A percentile compares a stretch with the other conserved stretches of the same genome.
Conservation (phyloP, 2,797 vertebrate species). For the Parauchenoglanis punctatus region DNA sequence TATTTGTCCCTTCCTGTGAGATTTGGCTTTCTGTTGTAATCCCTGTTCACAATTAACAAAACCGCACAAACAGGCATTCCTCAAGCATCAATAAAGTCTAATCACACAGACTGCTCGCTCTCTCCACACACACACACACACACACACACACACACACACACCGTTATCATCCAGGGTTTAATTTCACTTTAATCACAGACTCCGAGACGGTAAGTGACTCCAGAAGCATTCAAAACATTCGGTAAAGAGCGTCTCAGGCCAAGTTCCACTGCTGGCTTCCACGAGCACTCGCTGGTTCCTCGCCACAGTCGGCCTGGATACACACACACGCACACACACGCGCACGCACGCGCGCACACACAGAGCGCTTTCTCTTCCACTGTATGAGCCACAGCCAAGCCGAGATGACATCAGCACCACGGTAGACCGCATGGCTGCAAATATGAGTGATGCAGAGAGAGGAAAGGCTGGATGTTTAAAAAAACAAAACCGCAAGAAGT, state of each 20-base stretch:
- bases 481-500: neutral
- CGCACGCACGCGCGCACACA: neutral
- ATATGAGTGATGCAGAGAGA: neutral
- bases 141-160: slow-evolving; percentile 12
- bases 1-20: neutral
- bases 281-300: neutral
- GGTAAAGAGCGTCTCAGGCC: slow-evolving; percentile 23
- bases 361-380: neutral
- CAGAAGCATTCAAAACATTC: slow-evolving; percentile 32
- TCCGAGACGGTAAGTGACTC: slow-evolving; percentile 20
- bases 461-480: neutral
- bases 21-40: slow-evolving; percentile 23
- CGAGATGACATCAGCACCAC: slow-evolving; percentile 21
- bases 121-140: slow-evolving; percentile 10
- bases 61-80: neutral
- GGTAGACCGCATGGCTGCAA: neutral
- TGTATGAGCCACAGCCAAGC: neutral
- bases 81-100: neutral
- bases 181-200: slow-evolving; percentile 30
- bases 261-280: slow-evolving; percentile 33
- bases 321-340: neutral
- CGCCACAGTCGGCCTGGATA: slow-evolving; percentile 29
- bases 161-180: neutral
- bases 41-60: slow-evolving; percentile 35
- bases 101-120: slow-evolving; percentile 14